Base-by-base conservation (phyloP, 2,888 invertebrate genomes). In the Alsophila aescularia region DNA sequence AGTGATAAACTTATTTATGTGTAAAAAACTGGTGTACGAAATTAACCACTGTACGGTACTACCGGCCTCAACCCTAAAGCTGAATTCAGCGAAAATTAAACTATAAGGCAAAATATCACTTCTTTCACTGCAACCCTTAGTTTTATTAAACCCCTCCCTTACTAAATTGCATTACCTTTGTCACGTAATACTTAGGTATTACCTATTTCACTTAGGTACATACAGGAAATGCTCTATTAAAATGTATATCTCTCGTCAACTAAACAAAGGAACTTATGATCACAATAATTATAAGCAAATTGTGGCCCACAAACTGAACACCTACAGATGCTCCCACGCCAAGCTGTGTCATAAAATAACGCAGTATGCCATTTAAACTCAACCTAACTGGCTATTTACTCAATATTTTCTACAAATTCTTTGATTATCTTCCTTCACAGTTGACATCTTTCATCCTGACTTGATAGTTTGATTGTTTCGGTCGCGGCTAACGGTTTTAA, bases 281-380 rank as follows among this genome's bases (percentile, higher is more conserved):
- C 75, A 65, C 66, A 66, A 70, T 69, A 71, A 76, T 73, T 74
- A 75, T 69, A 47, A 49, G 45, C 36, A 45, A 41, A 51, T 47
- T 56, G 39, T 44, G 37, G 48, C 42, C 48, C 41, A 64, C 47
- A 45, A 21, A 8, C 37, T 13, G 7, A 21, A 78, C 85, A 78
- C 87, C 89, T 85, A 87, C 87, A 72, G 57, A 56, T 48, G 72
- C 79, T 73, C 88, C 89, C 85, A 88, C 89, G 79, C 74, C 24
- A n/a, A 15, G 0, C 13, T 34, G 14, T 75, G 75, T 81, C 77
- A 82, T 85, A 81, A 81, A 77, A 78, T 74, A 73, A 72, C 84
- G 70, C 85, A 88, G 86, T 87, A 66, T 60, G 60, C 66, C 62
- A 70, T 73, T 75, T 70, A 71, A 73, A 70, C 75, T 73, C 82